Evolutionary conservation across 2,888 invertebrate genomes (phyloP), one percentile per base, ranked within the genome.

Genomic region (Schrankia costaestrigalis): DNA sequence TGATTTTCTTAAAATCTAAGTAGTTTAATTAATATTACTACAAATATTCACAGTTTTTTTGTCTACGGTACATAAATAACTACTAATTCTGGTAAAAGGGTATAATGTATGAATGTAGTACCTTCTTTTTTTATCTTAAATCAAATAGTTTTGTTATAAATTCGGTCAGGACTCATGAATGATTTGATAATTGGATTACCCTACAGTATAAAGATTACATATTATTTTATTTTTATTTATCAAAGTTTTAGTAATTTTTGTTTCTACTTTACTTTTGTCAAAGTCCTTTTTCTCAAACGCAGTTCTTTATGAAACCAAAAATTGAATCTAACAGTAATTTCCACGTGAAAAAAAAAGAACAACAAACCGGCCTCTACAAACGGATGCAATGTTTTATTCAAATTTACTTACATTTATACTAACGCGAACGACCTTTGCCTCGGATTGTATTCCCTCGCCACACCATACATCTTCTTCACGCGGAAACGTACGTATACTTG

Each of bases 391-490:
- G 86, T 87, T 86, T 87, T 87, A 87, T 87, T 87, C 85, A 87
- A 87, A 87, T 87, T 87, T 87, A 87, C 87, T 86, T 86, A 87
- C 86, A 86, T 85, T 87, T 84, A 73, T 79, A 84, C 83, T 86
- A 87, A 87, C 83, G 83, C 76, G 71, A 74, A 77, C 81, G 85
- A 87, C 85, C 87, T 86, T 70, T 76, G 80, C 71, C 73, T 78
- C 56, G 80, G 77, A 81, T 81, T 79, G 85, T 84, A 86, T 84
- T 86, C 86, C 86, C 86, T 74, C 63, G 84, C 73, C 78, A 71
- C 74, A 61, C 79, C 74, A 85, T 87, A 86, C 80, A 86, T 87
- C 86, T 87, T 87, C 83, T 76, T 87, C 87, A 86, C 78, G 71
- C 51, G 48, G 41, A 40, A 53, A 33, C 41, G 58, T 67, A 71